Conservation (phyloP, 2,797 vertebrate species). For the Peromyscus attwateri region DNA sequence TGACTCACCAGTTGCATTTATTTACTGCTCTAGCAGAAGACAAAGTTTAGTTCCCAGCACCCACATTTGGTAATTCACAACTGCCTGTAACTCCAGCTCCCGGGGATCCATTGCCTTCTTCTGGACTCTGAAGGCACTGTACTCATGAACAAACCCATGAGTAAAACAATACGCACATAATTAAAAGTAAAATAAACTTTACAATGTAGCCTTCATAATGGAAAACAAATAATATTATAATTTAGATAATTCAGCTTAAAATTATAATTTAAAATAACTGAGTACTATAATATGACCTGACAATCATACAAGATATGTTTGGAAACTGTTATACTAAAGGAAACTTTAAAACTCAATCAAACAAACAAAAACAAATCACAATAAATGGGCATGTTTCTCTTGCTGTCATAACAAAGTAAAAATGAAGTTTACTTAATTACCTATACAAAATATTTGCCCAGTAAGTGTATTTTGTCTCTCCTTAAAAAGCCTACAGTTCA, state of each 20-base stretch:
- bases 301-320: background rate
- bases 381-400: background rate
- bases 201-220: background rate
- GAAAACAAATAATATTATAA: background rate
- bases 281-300: background rate
- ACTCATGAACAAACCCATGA: background rate
- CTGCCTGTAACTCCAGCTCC: background rate
- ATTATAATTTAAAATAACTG: background rate
- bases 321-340: background rate
- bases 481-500: background rate
- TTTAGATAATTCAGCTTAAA: background rate
- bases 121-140: background rate
- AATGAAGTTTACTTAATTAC: background rate
- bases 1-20: background rate
- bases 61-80: background rate
- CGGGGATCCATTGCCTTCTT: too few relatives aligned
- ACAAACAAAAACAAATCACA: background rate
- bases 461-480: conserved; percentile 7
- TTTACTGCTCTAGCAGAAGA: background rate
- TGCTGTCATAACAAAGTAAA: background rate
- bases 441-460: background rate
- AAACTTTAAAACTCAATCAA: background rate
- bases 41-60: background rate
- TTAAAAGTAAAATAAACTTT: background rate
- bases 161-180: background rate